Base-by-base conservation (phyloP, 2,888 invertebrate genomes). In the Pediacus dermestoides region DNA sequence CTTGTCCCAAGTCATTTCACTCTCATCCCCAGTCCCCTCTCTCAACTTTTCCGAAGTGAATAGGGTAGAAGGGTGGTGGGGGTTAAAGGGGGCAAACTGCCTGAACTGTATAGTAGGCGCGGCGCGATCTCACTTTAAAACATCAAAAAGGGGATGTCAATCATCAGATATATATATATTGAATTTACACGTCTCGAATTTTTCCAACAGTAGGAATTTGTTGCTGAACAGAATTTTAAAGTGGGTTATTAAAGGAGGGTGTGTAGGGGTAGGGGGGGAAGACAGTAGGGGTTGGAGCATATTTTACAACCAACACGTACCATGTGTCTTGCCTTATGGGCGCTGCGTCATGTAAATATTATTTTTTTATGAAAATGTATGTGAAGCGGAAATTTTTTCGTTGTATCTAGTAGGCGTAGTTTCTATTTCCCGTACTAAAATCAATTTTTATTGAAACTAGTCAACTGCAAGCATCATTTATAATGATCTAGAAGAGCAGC, bases 121-220 rank as follows among this genome's bases (percentile, higher is more conserved):
- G 39, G 22, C 36, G 21, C 39, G 39, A 50, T 52, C 51, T 49
- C 48, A 41, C 52, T 57, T 53, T 56, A 53, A 55, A 55, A 56
- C 57, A 58, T 56, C 57, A 56, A 56, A 59, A 57, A 55, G 61
- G 61, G 62, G 57, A 58, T 60, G 63, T 63, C 62, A 63, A 63
- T 63, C 62, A 63, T 63, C 54, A 53, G 51, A 60, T 63, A n/a
- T n/a, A n/a, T n/a, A n/a, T n/a, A n/a, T n/a, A 62, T 62, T 62
- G 61, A 63, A 62, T 61, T 61, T 58, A 50, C 55, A 57, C 58
- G 44, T 48, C 44, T 42, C 42, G 48, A 52, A 55, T 55, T 52
- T 23, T 48, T 50, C 49, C 44, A 43, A 53, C 48, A 51, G 48
- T 40, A 34, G 46, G 55, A 57, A 55, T 54, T n/a, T 54, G 57